A percentile compares a stretch with the other conserved stretches of the same genome.
Evolutionary conservation across 1,140 invertebrate species (phyloP).

Genomic region (Carposina sasakii): DNA sequence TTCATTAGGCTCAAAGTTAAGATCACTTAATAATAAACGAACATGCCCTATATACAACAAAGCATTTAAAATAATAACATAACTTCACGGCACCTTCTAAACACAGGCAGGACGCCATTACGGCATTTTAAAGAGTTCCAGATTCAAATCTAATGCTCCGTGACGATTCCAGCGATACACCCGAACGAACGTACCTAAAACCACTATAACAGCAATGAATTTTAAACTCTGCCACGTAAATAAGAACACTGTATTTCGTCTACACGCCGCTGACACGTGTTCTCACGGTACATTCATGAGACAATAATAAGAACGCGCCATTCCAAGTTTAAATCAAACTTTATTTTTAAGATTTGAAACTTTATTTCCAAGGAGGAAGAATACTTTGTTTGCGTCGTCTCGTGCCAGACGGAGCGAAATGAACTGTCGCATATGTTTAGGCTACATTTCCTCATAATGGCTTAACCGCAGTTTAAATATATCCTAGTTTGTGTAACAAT

Average conservation of each 20-base stretch:
- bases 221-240: slow-evolving; percentile 18
- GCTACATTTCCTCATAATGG: slow-evolving; percentile 33
- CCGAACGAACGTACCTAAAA: slow-evolving; percentile 19
- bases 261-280: slow-evolving; percentile 28
- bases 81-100: no score
- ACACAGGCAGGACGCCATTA: slow-evolving; percentile 50
- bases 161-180: slow-evolving; percentile 43
- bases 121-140: slow-evolving; percentile 57
- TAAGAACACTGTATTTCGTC: slow-evolving; percentile 19
- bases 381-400: no score
- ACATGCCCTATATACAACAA: no score
- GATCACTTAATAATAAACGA: no score
- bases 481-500: slow-evolving; percentile 15
- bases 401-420: no score
- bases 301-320: slow-evolving; percentile 26
- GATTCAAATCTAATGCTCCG: slow-evolving; percentile 62
- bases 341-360: no score
- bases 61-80: no score
- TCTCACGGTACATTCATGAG: slow-evolving; percentile 34
- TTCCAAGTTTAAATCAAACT: no score
- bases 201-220: background rate
- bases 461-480: slow-evolving; percentile 21
- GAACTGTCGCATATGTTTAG: slow-evolving; percentile 35
- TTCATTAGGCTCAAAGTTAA: no score
- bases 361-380: no score